Percentiles rank a stretch among this genome's conserved stretches.
Conservation (phyloP, 2,797 vertebrate genomes). For the Alectoris magna region DNA sequence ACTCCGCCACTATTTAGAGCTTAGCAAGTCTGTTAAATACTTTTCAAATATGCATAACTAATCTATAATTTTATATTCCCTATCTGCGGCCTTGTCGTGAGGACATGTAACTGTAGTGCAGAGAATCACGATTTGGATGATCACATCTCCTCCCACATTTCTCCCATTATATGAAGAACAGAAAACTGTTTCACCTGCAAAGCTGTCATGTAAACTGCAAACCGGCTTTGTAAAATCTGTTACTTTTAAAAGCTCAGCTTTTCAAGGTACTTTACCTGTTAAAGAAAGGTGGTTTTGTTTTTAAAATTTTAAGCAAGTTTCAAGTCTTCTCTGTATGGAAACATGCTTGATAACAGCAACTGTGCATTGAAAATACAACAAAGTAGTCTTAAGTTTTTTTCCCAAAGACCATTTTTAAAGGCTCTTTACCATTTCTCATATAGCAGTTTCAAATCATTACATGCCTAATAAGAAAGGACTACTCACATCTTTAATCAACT, state of each 20-base stretch:
- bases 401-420: not conserved
- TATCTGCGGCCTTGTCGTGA: conserved; percentile 2
- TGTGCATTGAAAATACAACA: not conserved
- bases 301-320: not conserved
- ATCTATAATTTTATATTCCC: conserved; percentile 33
- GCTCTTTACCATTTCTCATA: not conserved
- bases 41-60: conserved; percentile 35
- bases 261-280: not conserved
- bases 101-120: not conserved
- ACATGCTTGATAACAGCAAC: not conserved
- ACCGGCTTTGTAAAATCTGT: not conserved
- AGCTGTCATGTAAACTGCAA: not conserved
- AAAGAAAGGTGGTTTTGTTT: not conserved
- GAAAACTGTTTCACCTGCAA: not conserved
- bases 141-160: not conserved
- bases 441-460: not conserved
- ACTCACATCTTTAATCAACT: not conserved
- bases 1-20: not conserved
- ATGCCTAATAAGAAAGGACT: not conserved
- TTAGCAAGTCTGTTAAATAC: not conserved
- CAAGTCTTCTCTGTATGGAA: not conserved
- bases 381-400: not conserved
- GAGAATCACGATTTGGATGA: conserved; percentile 12
- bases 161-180: not conserved
- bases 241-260: not conserved